A percentile compares a stretch with the other conserved stretches of the same genome.
These are phyloP conservation scores for Nothobranchius kuhntae DNA, from an alignment of 2,113 vertebrate species.

Conservation along the genomic window DNA sequence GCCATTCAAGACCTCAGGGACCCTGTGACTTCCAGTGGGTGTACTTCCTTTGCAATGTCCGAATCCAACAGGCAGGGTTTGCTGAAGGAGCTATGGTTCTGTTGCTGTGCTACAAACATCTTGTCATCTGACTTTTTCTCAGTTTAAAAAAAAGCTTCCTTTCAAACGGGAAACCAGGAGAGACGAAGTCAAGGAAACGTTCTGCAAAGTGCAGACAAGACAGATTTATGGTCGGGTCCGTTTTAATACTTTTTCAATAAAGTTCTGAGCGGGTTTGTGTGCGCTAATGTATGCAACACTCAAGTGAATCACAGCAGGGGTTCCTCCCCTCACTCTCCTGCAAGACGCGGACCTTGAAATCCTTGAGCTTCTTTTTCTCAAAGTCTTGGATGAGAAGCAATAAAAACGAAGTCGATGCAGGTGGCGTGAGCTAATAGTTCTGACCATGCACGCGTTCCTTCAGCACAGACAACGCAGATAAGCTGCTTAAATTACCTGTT, in stretches of 20 bases:
- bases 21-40: conserved; percentile 9
- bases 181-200: conserved; percentile 36
- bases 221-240: conserved; percentile 58
- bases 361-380: conserved; percentile 14
- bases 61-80: no score
- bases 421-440: conserved; percentile 1
- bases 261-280: conserved; percentile 25
- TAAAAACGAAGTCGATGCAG: conserved; percentile 33
- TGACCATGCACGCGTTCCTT: no score
- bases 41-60: no score
- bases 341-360: conserved; percentile 8
- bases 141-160: conserved; percentile 26
- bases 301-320: conserved; percentile 43
- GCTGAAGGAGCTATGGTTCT: no score
- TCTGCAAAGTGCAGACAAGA: conserved; percentile 21
- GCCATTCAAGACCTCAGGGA: conserved; percentile 49
- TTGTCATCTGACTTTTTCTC: conserved; percentile 17
- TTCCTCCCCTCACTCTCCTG: conserved; percentile 44
- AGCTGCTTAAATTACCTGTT: no score
- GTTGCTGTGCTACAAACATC: neutral
- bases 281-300: conserved; percentile 24
- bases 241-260: conserved; percentile 50
- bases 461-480: no score
- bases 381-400: conserved; percentile 47
- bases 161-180: conserved; percentile 3